Evolutionary conservation across 2,888 invertebrate genomes (phyloP).

Genomic region (Lordiphosa andalusiaca): DNA sequence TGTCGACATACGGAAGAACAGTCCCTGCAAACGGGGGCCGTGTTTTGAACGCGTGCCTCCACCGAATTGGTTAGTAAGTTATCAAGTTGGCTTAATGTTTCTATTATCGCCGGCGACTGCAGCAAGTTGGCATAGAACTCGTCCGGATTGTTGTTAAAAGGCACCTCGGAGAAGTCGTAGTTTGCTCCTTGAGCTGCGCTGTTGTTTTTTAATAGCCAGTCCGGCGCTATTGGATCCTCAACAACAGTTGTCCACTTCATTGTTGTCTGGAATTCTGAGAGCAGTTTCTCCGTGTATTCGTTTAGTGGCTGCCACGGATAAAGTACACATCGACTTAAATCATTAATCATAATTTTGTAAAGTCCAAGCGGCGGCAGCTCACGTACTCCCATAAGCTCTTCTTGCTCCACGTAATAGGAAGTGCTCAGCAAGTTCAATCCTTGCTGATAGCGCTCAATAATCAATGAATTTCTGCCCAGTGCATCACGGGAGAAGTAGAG

Average conservation of each 20-base stretch:
- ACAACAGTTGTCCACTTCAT: conserved; percentile 40
- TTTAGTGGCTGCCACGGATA: conserved; percentile 47
- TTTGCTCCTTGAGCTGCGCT: background rate
- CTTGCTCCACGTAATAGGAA: conserved; percentile 27
- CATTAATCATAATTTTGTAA: conserved; percentile 36
- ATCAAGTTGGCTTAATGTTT: conserved; percentile 28
- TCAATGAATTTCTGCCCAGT: conserved; percentile 91
- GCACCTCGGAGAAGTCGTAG: conserved; percentile 33
- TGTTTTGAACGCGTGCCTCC: conserved; percentile 41
- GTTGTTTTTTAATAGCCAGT: conserved; percentile 32
- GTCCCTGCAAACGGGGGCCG: conserved; percentile 44
- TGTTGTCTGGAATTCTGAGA: conserved; percentile 26
- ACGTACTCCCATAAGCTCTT: background rate
- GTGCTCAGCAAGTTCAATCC: conserved; percentile 58
- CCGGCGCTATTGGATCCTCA: conserved; percentile 30
- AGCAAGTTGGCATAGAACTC: conserved; percentile 34
- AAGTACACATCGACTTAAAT: conserved; percentile 29
- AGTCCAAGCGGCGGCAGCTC: conserved; percentile 60
- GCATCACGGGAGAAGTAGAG: conserved; percentile 92
- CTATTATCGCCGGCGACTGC: conserved; percentile 17
- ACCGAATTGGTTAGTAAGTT: conserved; percentile 42
- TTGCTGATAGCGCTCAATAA: conserved; percentile 81
- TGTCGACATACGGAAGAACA: conserved; percentile 81
- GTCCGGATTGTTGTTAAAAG: conserved; percentile 3
- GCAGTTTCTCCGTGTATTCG: conserved; percentile 22